Conservation (phyloP, 2,888 invertebrate species). For the Sarcophaga rosellei region DNA sequence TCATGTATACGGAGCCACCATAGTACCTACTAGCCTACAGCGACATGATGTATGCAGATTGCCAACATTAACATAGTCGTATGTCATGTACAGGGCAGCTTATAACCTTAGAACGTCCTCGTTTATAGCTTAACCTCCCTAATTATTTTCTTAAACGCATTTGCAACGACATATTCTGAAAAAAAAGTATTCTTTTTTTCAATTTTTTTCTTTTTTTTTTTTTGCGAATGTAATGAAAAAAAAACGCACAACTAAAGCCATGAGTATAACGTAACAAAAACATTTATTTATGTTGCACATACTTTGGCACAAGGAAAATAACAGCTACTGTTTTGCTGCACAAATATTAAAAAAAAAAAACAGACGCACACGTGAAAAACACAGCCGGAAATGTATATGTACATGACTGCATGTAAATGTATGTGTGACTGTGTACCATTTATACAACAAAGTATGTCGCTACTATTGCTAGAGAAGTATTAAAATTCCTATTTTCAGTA, state of each 20-base stretch:
- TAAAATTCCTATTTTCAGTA: background rate
- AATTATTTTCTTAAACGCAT: background rate
- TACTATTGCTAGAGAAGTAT: background rate
- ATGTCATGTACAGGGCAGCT: no score
- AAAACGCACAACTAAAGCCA: slow-evolving; percentile 23
- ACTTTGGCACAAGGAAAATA: background rate
- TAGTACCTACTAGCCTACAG: no score
- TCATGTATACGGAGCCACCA: no score
- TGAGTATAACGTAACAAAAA: slow-evolving; percentile 27
- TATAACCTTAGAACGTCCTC: no score
- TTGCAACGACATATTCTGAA: background rate
- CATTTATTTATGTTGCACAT: slow-evolving; percentile 26
- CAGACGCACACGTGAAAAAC: background rate
- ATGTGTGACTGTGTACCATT: background rate
- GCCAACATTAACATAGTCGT: no score
- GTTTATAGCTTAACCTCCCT: background rate
- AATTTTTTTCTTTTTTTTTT: background rate
- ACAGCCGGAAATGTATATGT: slow-evolving; percentile 28
- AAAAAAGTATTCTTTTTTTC: background rate
- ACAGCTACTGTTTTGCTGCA: background rate
- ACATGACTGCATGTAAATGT: background rate
- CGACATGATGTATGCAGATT: no score
- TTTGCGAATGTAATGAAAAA: background rate
- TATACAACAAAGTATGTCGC: background rate
- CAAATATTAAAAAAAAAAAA: background rate